A percentile compares a stretch with the other conserved stretches of the same genome.
Conservation (phyloP, 2,888 invertebrate species). For the Polia nebulosa region DNA sequence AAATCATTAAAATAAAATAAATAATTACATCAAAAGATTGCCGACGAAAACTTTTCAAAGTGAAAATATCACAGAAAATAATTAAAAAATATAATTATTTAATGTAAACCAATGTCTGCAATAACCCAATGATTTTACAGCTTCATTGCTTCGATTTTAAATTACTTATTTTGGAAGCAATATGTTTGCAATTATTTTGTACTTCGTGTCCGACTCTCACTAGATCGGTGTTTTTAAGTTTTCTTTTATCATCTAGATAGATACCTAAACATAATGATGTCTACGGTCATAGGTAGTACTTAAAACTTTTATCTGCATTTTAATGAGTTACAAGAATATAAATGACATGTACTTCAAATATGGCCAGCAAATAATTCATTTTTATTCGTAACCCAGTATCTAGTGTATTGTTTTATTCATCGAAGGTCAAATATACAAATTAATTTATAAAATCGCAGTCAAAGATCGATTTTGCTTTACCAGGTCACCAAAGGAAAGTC, state of each 20-base stretch:
- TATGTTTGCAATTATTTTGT: neutral
- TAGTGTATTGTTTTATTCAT: neutral
- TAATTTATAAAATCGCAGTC: slow-evolving; percentile 38
- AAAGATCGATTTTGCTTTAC: slow-evolving; percentile 50
- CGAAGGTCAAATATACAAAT: slow-evolving; percentile 6
- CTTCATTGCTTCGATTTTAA: neutral
- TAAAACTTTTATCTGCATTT: neutral
- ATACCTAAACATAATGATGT: neutral
- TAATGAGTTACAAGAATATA: neutral
- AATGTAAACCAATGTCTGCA: neutral
- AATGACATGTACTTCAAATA: neutral
- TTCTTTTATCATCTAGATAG: neutral
- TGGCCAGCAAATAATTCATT: neutral
- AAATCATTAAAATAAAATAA: too few species aligned
- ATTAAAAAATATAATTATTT: neutral
- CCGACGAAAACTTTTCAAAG: too few species aligned
- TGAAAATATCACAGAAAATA: too few species aligned
- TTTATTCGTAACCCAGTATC: slow-evolving; percentile 2
- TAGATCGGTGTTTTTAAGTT: neutral
- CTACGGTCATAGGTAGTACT: too few species aligned
- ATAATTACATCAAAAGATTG: too few species aligned
- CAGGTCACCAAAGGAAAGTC: slow-evolving; percentile 56
- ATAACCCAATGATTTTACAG: neutral
- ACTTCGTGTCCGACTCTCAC: neutral
- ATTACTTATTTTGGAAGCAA: neutral